Conservation (phyloP, 2,797 vertebrate genomes). For the Crax fasciolata region DNA sequence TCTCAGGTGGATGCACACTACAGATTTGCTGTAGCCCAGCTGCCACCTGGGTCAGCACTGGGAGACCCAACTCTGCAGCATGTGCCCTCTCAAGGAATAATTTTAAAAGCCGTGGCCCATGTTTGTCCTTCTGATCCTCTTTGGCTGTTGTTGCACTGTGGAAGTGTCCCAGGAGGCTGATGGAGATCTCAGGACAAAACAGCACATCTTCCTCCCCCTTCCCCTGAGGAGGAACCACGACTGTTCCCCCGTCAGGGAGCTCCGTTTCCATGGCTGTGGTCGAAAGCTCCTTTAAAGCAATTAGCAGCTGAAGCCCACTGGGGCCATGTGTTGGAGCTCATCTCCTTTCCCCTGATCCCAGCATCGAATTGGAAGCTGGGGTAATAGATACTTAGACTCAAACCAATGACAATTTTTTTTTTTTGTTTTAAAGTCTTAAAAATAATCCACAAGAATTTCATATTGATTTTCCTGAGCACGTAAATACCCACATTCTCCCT, state of each 20-base stretch:
- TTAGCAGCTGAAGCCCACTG: slow-evolving; percentile 27
- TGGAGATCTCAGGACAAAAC: background rate
- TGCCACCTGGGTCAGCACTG: background rate
- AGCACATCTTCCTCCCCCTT: background rate
- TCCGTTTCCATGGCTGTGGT: slow-evolving; percentile 3
- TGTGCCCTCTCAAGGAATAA: background rate
- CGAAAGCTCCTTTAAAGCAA: slow-evolving; percentile 57
- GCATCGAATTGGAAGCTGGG: background rate
- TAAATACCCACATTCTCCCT: background rate
- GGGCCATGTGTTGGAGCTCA: slow-evolving; percentile 31
- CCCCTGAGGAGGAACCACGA: background rate
- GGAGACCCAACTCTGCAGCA: background rate
- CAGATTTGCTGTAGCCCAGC: background rate
- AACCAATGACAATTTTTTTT: background rate
- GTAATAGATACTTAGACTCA: background rate
- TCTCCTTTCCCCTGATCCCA: slow-evolving; percentile 3
- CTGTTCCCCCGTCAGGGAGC: background rate
- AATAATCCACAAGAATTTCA: background rate
- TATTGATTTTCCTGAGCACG: background rate
- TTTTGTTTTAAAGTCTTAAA: background rate
- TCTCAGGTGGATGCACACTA: fast-evolving
- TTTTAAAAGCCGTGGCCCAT: background rate
- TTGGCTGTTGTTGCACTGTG: background rate
- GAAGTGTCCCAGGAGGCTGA: background rate
- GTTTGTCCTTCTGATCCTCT: background rate